Evolutionary conservation across 2,797 vertebrate species (phyloP).

Genomic region (Cyclopterus lumpus): DNA sequence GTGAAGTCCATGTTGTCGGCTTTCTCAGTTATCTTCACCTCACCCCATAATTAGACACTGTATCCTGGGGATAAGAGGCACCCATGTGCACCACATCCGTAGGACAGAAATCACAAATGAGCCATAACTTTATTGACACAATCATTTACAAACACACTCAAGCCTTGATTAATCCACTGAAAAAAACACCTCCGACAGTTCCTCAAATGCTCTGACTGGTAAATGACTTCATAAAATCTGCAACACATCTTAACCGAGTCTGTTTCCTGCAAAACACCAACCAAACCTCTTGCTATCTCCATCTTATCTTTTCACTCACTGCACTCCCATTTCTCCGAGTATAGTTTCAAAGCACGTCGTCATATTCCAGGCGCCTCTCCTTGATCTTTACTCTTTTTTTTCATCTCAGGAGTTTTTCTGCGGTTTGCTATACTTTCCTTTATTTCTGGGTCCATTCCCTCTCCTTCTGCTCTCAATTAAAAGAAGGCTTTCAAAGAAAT

Average conservation of each 20-base stretch:
- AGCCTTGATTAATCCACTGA: slow-evolving; percentile 30
- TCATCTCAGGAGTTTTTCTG: not conserved
- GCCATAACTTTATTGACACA: slow-evolving; percentile 18
- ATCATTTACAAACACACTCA: slow-evolving; percentile 22
- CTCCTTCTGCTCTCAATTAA: not conserved
- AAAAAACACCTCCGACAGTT: slow-evolving; percentile 14
- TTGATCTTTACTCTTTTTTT: slow-evolving; percentile 30
- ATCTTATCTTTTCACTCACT: not conserved
- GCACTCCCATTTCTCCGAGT: not conserved
- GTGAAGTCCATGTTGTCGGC: slow-evolving; percentile 45
- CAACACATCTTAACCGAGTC: not conserved
- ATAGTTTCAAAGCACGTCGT: not conserved
- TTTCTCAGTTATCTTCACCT: slow-evolving; percentile 47
- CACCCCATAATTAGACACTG: slow-evolving; percentile 39
- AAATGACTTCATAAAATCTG: slow-evolving; percentile 16
- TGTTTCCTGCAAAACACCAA: slow-evolving; percentile 6
- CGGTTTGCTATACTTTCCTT: not conserved
- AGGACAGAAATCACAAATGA: slow-evolving; percentile 29
- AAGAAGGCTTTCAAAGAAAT: not conserved
- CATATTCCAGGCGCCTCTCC: not conserved
- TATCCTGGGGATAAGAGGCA: slow-evolving; percentile 51
- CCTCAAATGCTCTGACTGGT: not conserved
- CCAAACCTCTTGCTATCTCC: not conserved
- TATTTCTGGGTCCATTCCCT: not conserved
- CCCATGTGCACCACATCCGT: slow-evolving; percentile 25